These are phyloP conservation scores for Tortrix viridana DNA, from an alignment of 2,888 invertebrate species.

Conservation along the genomic window DNA sequence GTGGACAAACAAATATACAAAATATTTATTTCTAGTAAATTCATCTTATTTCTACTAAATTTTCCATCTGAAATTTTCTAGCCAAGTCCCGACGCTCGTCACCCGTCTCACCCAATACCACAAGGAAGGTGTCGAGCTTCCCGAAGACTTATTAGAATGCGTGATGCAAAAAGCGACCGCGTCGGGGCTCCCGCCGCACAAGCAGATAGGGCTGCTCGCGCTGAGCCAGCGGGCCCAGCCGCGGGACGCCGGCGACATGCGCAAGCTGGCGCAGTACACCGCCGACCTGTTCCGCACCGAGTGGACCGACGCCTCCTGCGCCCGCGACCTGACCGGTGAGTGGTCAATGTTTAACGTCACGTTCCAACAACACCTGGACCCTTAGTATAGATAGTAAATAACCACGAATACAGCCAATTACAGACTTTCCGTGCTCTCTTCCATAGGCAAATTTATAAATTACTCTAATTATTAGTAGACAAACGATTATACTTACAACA, in stretches of 20 bases:
- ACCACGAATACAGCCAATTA: too few species aligned
- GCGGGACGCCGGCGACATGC: conserved; percentile 51
- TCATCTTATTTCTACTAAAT: background rate
- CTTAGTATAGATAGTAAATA: too few species aligned
- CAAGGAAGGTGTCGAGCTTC: conserved; percentile 62
- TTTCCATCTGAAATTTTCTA: too few species aligned
- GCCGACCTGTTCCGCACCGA: conserved; percentile 59
- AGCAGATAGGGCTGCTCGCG: conserved; percentile 60
- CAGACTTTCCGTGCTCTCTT: too few species aligned
- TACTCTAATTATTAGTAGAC: too few species aligned
- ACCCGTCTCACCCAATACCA: conserved; percentile 59
- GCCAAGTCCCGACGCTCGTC: conserved; percentile 58
- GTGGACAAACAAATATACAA: too few species aligned
- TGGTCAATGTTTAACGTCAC: background rate
- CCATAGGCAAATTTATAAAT: too few species aligned
- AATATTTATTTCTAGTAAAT: too few species aligned
- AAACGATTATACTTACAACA: too few species aligned
- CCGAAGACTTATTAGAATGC: conserved; percentile 55
- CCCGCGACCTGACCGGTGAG: conserved; percentile 56
- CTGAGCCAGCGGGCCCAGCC: conserved; percentile 51
- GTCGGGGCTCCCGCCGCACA: conserved; percentile 59
- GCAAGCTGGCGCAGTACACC: conserved; percentile 58
- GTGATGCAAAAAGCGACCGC: conserved; percentile 50
- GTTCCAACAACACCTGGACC: too few species aligned
- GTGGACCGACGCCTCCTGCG: conserved; percentile 55